Conservation (phyloP, 1,140 invertebrate genomes). For the Aporrectodea caliginosa region DNA sequence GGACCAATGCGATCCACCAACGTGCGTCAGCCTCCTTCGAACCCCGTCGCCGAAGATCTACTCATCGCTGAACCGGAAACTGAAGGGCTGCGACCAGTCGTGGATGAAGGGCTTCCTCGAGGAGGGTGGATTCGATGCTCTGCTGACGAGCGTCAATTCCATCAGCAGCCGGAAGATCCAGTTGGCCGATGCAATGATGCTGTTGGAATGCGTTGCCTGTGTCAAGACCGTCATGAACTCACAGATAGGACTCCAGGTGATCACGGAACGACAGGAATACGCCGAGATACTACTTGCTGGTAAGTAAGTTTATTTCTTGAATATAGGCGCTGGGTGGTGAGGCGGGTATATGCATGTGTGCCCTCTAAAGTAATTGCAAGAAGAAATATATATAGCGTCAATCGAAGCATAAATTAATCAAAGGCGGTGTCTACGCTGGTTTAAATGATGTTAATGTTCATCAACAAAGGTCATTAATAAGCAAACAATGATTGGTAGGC, state of each 20-base stretch:
- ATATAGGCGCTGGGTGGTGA: too few relatives aligned
- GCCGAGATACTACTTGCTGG: slow-evolving; percentile 55
- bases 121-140: slow-evolving; percentile 47
- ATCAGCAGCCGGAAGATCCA: slow-evolving; percentile 46
- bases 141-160: slow-evolving; percentile 56
- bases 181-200: slow-evolving; percentile 54
- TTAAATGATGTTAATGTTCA: too few relatives aligned
- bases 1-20: slow-evolving; percentile 45
- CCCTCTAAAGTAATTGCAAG: too few relatives aligned
- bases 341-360: too few relatives aligned
- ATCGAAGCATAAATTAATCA: too few relatives aligned
- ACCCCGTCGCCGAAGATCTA: slow-evolving; percentile 55
- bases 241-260: slow-evolving; percentile 56
- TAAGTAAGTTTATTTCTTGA: slow-evolving; percentile 41
- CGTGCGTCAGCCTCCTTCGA: slow-evolving; percentile 52
- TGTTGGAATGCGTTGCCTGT: slow-evolving; percentile 57
- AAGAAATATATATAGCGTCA: too few relatives aligned
- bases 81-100: slow-evolving; percentile 47
- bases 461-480: too few relatives aligned
- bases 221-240: slow-evolving; percentile 59
- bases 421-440: too few relatives aligned
- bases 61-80: slow-evolving; percentile 52
- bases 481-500: too few relatives aligned
- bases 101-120: slow-evolving; percentile 60
- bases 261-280: slow-evolving; percentile 55